Conservation (phyloP, 2,113 vertebrate species). For the Cyprinodon tularosa region DNA sequence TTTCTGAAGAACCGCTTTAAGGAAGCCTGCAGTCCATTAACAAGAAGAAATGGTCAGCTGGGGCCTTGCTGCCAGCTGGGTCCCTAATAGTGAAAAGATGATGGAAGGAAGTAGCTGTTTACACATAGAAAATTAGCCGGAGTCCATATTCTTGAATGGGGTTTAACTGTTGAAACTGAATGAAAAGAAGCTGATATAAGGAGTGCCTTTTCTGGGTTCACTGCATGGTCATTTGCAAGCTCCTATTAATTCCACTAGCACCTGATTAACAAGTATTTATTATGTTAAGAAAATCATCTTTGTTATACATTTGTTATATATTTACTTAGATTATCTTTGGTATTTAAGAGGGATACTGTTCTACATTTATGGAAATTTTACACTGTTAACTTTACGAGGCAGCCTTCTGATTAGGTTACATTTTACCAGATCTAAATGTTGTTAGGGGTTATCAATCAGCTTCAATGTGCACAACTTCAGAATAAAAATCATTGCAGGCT, state of each 20-base stretch:
- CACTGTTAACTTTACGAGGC: background rate
- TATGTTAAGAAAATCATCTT: background rate
- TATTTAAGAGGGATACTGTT: background rate
- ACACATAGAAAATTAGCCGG: background rate
- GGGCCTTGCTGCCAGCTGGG: background rate
- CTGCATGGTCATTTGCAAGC: background rate
- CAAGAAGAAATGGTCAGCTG: background rate
- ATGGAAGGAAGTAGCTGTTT: background rate
- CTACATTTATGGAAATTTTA: background rate
- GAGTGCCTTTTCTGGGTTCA: background rate
- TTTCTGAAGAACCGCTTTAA: slow-evolving; percentile 17
- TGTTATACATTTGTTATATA: background rate
- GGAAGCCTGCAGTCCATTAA: slow-evolving; percentile 3
- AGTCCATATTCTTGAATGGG: background rate
- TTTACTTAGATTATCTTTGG: background rate
- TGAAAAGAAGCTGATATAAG: background rate
- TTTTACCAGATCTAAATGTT: slow-evolving; percentile 31
- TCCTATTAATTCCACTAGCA: background rate
- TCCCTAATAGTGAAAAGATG: background rate
- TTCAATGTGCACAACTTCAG: slow-evolving; percentile 45
- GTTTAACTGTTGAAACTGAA: too few relatives aligned
- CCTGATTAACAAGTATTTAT: background rate
- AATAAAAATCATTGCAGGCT: slow-evolving; percentile 58
- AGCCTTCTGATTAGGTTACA: slow-evolving; percentile 24
- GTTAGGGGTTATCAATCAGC: slow-evolving; percentile 37